Evolutionary conservation across 2,113 vertebrate species (phyloP).

Genomic region (Mormyrus lacerda): DNA sequence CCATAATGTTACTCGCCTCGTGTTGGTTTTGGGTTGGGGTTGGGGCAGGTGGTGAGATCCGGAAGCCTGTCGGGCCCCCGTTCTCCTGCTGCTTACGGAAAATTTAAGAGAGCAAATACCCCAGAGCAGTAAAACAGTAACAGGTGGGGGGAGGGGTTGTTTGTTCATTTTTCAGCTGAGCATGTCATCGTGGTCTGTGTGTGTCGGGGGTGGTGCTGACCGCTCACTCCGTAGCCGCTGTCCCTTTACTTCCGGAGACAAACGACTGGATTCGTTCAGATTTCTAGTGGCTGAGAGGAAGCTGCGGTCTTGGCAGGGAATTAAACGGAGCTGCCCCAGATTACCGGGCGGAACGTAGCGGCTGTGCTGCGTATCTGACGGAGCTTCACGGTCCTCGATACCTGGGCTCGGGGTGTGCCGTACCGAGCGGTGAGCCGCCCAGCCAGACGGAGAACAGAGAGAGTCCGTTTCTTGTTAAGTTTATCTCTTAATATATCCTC

Average conservation of each 20-base stretch:
- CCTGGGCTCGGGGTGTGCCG: neutral
- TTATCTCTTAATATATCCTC: neutral
- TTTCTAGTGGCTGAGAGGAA: neutral
- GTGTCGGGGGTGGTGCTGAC: neutral
- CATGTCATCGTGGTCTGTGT: neutral
- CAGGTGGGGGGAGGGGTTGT: neutral
- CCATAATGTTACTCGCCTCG: neutral
- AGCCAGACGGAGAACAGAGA: neutral
- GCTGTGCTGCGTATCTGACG: neutral
- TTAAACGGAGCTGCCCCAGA: neutral
- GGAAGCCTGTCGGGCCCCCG: too few relatives aligned
- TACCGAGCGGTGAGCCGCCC: neutral
- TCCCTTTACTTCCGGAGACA: neutral
- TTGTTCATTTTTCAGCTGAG: neutral
- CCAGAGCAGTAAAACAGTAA: neutral
- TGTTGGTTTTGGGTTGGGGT: neutral
- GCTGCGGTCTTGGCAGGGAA: neutral
- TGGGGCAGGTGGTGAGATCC: neutral
- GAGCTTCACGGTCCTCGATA: neutral
- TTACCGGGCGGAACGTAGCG: neutral
- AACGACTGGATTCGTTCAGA: neutral
- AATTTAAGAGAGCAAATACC: neutral
- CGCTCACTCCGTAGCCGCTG: neutral
- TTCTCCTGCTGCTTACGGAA: neutral
- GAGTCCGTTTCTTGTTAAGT: neutral